Base-by-base conservation (phyloP, 2,888 invertebrate species). In the Pilophorus perplexus region DNA sequence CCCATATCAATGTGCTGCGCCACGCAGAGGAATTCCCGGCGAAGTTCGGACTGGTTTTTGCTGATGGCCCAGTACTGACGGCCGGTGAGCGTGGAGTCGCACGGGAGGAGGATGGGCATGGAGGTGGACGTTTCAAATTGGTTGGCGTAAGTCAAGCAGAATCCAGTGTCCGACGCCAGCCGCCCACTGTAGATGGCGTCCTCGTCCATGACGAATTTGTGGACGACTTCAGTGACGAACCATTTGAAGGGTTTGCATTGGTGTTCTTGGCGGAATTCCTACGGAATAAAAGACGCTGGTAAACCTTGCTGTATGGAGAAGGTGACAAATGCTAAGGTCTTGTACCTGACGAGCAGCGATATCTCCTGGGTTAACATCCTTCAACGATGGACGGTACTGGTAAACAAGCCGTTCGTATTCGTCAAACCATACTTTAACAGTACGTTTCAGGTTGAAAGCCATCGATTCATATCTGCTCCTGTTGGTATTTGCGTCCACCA, bases 391-490 rank as follows among this genome's bases (percentile, higher is more conserved):
- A 42, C 93, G 83, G 77, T 95, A 88, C 74, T 89, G 79, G 75
- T 93, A 95, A 79, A 93, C 96, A 64, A 96, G 81, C 69, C 93
- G 83, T 52, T 93, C 91, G 75, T 93, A 97, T 55, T 91, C 92
- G 76, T 97, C 97, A 96, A 97, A 96, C 96, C 96, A 97, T 4
- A 94, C 94, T 64, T 93, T 87, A 0, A 93, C 96, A 28, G 48
- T 62, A 16, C 62, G 23, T 12, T 8, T 6, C 33, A 0, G 95
- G 95, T 78, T 97, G 97, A 66, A 95, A 88, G 72, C 95, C 96
- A 78, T 97, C 96, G 0, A 33, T 33, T 95, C 94, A n/a, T n/a
- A n/a, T n/a, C n/a, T n/a, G 77, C 96, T 90, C 67, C 86, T 84
- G 73, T 86, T 81, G 25, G 90, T 33, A 12, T 12, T 33, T 6